Conservation (phyloP, 2,888 invertebrate species). For the Agonopterix subpropinquella region DNA sequence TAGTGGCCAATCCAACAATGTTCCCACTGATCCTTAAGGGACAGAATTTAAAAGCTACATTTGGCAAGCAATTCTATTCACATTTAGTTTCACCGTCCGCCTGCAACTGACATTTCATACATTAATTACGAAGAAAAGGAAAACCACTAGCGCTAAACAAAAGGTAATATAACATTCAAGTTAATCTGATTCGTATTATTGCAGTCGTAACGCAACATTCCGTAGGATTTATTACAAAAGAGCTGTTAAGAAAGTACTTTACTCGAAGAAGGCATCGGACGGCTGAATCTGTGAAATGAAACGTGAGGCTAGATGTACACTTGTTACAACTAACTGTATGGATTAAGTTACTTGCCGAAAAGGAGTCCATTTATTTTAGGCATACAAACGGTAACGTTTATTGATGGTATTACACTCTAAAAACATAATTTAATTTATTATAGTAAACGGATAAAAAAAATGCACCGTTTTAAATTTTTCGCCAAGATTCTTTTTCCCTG, state of each 20-base stretch:
- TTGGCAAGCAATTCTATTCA: slow-evolving; percentile 1
- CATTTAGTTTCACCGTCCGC: slow-evolving; percentile 9
- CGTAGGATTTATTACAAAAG: slow-evolving; percentile 63
- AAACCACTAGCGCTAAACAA: slow-evolving; percentile 41
- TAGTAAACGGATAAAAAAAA: no score
- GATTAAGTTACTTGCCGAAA: no score
- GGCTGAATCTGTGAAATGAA: slow-evolving; percentile 58
- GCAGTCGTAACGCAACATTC: slow-evolving; percentile 59
- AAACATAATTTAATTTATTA: no score
- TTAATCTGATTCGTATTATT: slow-evolving; percentile 68
- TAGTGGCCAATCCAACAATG: no score
- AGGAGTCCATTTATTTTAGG: no score
- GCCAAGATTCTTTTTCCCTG: no score
- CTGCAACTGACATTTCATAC: slow-evolving; percentile 18
- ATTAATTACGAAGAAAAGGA: slow-evolving; percentile 51
- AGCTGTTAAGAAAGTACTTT: slow-evolving; percentile 56
- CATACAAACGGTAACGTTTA: no score
- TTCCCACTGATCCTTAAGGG: no score
- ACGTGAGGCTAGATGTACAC: slow-evolving; percentile 31
- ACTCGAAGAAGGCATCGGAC: slow-evolving; percentile 43
- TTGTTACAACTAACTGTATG: no score
- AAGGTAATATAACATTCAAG: slow-evolving; percentile 47
- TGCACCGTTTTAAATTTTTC: no score
- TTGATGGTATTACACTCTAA: no score
- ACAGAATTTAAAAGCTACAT: not conserved